These are phyloP conservation scores for Apistogramma diplotaenia DNA, from an alignment of 2,113 vertebrate species.

Conservation along the genomic window DNA sequence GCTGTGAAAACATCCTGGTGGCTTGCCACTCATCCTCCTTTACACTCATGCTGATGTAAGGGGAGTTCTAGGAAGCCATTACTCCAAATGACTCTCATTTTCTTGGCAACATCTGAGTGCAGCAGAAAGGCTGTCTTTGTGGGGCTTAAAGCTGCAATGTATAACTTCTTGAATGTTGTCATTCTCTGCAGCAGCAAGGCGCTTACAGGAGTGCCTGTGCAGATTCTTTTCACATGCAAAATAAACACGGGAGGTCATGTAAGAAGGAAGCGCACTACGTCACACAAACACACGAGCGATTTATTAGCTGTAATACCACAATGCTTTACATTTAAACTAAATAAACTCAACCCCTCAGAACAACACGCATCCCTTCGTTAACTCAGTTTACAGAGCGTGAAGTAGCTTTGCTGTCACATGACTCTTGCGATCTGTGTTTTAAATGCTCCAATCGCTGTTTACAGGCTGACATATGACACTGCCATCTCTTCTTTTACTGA, in stretches of 20 bases:
- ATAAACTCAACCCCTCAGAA: background rate
- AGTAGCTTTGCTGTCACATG: background rate
- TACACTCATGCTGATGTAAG: slow-evolving; percentile 49
- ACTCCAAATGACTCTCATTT: slow-evolving; percentile 55
- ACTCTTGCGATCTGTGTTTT: background rate
- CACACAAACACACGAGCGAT: slow-evolving; percentile 1
- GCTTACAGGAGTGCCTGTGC: slow-evolving; percentile 11
- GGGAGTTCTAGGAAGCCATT: slow-evolving; percentile 62
- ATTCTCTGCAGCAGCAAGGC: background rate
- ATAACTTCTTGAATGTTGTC: slow-evolving; percentile 25
- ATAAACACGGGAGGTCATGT: background rate
- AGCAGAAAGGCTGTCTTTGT: background rate
- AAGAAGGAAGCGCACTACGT: slow-evolving; percentile 1
- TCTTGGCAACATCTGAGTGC: slow-evolving; percentile 18
- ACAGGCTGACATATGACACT: background rate
- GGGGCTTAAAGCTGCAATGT: slow-evolving; percentile 21
- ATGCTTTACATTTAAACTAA: background rate
- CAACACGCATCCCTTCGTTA: background rate
- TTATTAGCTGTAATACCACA: background rate
- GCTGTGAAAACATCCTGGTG: slow-evolving; percentile 60
- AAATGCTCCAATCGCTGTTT: background rate
- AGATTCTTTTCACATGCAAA: slow-evolving; percentile 29
- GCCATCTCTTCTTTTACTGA: background rate
- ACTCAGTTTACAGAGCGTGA: background rate
- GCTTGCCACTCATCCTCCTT: slow-evolving; percentile 43